phyloP scores from a whole-genome alignment of 2,888 invertebrate genomes.

The Tupiocoris notatus region DNA sequence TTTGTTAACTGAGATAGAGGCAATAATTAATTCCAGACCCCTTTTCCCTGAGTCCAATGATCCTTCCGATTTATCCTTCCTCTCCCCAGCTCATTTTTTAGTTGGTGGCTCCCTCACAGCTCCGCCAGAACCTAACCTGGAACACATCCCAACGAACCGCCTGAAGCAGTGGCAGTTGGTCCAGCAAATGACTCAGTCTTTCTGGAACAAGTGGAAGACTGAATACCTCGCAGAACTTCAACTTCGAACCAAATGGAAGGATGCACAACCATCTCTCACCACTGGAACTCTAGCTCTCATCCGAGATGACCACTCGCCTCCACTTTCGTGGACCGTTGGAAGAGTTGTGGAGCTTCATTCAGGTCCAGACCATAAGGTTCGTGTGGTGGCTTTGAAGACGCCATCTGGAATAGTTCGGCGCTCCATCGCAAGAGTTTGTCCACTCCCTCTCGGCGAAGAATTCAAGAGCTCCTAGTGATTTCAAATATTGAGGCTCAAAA shows the following conservation, averaged over 20 bases:
- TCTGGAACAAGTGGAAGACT: background rate
- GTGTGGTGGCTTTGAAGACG: background rate
- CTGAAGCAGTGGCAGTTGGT: background rate
- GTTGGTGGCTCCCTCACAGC: constrained; percentile 46
- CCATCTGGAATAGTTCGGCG: background rate
- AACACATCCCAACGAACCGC: background rate
- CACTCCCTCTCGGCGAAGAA: too few relatives aligned
- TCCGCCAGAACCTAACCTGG: constrained; percentile 42
- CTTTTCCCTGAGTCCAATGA: constrained; percentile 43
- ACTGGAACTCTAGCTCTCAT: constrained; percentile 29
- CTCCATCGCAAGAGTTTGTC: background rate
- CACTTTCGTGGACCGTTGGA: background rate
- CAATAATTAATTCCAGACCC: too few relatives aligned
- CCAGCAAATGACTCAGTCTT: background rate
- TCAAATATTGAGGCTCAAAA: too few relatives aligned
- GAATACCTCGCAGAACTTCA: constrained; percentile 1
- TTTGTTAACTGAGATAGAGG: constrained; percentile 48
- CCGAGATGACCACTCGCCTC: background rate
- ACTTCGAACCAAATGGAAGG: background rate
- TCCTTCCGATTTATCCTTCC: constrained; percentile 45
- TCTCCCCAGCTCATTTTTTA: constrained; percentile 51
- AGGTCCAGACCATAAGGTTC: background rate
- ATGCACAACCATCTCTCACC: background rate
- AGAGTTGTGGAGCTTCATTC: background rate
- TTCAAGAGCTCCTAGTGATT: too few relatives aligned